Evolutionary conservation across 2,797 vertebrate genomes (phyloP).

Genomic region (Monodelphis domestica): DNA sequence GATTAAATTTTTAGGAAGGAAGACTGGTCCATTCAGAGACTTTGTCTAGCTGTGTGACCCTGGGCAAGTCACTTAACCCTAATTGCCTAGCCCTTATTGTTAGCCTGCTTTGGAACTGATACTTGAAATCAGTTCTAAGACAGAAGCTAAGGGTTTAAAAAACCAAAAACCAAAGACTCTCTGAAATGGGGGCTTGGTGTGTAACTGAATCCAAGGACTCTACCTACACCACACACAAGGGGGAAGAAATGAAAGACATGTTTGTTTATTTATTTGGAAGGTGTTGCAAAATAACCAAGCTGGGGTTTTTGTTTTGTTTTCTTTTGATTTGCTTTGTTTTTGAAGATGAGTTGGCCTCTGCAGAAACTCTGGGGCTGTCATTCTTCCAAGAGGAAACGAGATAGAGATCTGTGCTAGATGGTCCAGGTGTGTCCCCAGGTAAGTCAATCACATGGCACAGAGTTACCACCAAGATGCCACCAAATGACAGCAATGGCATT

Average conservation of each 20-base stretch:
- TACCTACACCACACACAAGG: conserved; percentile 14
- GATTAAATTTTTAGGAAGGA: conserved; percentile 35
- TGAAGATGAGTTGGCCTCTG: conserved; percentile 49
- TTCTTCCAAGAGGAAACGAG: conserved; percentile 37
- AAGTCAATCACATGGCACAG: neutral
- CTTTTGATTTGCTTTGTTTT: conserved; percentile 44
- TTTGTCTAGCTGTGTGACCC: no score
- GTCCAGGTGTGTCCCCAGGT: neutral
- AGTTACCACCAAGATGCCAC: neutral
- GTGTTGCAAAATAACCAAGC: conserved; percentile 30
- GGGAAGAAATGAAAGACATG: conserved; percentile 11
- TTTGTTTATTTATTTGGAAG: conserved; percentile 29
- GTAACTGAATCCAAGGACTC: conserved; percentile 29
- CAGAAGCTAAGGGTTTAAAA: no score
- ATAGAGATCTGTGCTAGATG: neutral
- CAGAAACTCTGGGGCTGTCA: neutral
- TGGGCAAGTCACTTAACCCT: no score
- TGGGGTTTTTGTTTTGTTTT: neutral
- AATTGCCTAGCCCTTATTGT: no score
- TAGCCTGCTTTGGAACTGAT: no score
- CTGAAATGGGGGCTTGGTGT: conserved; percentile 25
- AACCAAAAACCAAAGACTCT: neutral
- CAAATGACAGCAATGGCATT: neutral
- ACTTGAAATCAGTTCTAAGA: no score
- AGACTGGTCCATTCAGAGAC: neutral